Base-by-base conservation (phyloP, 2,888 invertebrate species). In the Zootermopsis nevadensis region DNA sequence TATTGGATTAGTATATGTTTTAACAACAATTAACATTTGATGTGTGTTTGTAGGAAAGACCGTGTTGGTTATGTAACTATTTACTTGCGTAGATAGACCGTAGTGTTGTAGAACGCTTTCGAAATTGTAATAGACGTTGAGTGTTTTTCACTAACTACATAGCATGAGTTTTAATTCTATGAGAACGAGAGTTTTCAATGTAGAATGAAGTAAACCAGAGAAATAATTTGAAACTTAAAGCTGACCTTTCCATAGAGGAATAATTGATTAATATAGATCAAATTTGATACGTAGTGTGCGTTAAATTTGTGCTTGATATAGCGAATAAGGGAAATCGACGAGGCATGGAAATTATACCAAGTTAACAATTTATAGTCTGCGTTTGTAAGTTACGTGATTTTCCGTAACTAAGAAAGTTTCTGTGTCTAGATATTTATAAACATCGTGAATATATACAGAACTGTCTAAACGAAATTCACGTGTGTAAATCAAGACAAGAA, bases 401-500 rank as follows among this genome's bases (percentile, higher is more conserved):
- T 1, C 8, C 31, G 7, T 33, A 33, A 0, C 33, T 19, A 69
- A 2, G 33, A 31, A 69, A 7, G 27, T 60, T 48, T 3, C 27
- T 8, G 8, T 27, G 60, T 60, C 19, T 60, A 60, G 60, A 27
- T 27, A 27, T 60, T n/a, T 60, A 60, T n/a, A 60, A 55, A 60
- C 27, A 15, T 6, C 7, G 22, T 19, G 7, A 30, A 31, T 69
- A 69, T 27, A n/a, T 66, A 27, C 22, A 12, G 27, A 74, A 33
- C 35, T 38, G 24, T 30, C 19, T 33, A 38, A 31, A 24, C 38
- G 42, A 42, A 38, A 4, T n/a, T 38, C 38, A 42, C 74, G 74
- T 74, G 72, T 72, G 74, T 74, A n/a, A 74, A 2, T 74, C 35
- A 74, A 69, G 69, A 35, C 31, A 30, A 19, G 74, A 74, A 38